Percentiles rank a stretch among this genome's conserved stretches.
Conservation (phyloP, 2,797 vertebrate species). For the Margarornis squamiger region DNA sequence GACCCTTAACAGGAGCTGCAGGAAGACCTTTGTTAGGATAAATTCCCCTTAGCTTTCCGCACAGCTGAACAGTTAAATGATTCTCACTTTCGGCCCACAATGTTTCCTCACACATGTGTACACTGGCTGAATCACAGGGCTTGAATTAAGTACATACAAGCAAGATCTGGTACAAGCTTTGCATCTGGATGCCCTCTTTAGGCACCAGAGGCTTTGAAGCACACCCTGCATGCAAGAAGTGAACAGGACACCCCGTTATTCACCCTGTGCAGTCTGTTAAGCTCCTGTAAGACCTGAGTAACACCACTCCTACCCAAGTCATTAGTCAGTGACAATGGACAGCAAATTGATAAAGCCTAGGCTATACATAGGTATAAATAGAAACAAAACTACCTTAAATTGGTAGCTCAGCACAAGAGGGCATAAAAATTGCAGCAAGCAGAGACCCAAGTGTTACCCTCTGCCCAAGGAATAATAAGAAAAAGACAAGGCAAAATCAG, state of each 20-base stretch:
- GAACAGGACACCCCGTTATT: neutral
- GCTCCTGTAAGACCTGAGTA: neutral
- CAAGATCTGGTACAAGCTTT: neutral
- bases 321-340: neutral
- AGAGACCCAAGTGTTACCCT: neutral
- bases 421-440: neutral
- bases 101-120: neutral
- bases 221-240: neutral
- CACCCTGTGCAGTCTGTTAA: neutral
- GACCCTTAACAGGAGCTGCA: neutral
- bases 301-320: neutral
- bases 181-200: neutral
- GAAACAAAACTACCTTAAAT: constrained; percentile 47
- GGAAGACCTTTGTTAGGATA: neutral
- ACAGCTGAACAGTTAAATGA: neutral
- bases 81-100: neutral
- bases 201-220: neutral
- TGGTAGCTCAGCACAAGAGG: constrained; percentile 75
- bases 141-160: neutral
- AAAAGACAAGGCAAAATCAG: neutral
- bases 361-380: constrained; percentile 9
- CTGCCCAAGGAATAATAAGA: neutral
- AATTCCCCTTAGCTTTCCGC: neutral
- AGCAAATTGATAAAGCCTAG: constrained; percentile 16
- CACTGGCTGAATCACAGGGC: neutral